Evolutionary conservation across 2,888 invertebrate species (phyloP).

Genomic region (Gisinianus flammeolus): DNA sequence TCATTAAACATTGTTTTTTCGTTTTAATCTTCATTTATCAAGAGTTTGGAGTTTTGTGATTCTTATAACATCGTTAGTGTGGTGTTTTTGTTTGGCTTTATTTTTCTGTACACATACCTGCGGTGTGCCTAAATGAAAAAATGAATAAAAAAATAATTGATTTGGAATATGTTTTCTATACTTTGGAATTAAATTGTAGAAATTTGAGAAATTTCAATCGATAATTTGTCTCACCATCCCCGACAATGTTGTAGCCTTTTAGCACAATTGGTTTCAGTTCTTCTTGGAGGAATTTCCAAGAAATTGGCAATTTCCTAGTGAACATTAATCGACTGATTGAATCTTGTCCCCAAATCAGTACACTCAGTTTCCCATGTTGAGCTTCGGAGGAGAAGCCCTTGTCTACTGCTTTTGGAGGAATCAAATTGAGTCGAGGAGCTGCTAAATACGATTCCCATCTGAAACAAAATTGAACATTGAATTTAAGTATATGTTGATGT

Average conservation of each 20-base stretch:
- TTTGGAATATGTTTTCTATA: not conserved
- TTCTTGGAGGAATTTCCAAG: constrained; percentile 30
- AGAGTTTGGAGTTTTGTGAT: no score
- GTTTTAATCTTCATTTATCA: no score
- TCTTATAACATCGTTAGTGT: no score
- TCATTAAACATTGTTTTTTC: not conserved
- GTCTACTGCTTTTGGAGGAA: constrained; percentile 58
- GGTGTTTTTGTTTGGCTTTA: no score
- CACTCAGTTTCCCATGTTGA: constrained; percentile 27
- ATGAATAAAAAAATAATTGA: not conserved
- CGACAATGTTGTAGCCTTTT: constrained; percentile 40
- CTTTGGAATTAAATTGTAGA: not conserved
- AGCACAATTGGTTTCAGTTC: constrained; percentile 27
- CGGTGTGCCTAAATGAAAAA: constrained; percentile 3
- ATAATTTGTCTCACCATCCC: constrained; percentile 41
- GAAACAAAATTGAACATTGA: constrained; percentile 65
- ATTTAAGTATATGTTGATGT: not conserved
- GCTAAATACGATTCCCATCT: constrained; percentile 74
- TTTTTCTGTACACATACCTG: no score
- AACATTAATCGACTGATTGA: constrained; percentile 37
- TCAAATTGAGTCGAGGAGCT: constrained; percentile 67
- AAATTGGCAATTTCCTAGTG: constrained; percentile 35
- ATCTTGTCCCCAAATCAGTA: constrained; percentile 41
- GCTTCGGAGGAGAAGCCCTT: not conserved
- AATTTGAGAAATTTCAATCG: constrained; percentile 7